Evolutionary conservation across 2,797 vertebrate genomes (phyloP).

Genomic region (Capromys pilorides): DNA sequence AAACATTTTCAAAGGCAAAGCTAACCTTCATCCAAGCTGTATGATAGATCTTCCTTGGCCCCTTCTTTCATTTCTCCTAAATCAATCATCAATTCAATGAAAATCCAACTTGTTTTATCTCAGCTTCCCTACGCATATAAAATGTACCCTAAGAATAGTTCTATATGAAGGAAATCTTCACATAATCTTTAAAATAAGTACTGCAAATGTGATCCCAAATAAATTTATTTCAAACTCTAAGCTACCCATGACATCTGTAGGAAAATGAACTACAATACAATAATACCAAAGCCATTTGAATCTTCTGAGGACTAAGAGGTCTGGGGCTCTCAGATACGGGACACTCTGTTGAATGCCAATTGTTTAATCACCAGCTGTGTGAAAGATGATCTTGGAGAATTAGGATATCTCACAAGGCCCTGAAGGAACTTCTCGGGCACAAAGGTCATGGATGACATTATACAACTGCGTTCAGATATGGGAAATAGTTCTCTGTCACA

Average conservation of each 20-base stretch:
- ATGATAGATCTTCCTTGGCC: constrained; percentile 38
- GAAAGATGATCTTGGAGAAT: constrained; percentile 23
- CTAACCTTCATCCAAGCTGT: constrained; percentile 52
- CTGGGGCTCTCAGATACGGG: constrained; percentile 17
- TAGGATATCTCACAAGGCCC: neutral
- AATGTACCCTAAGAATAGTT: constrained; percentile 37
- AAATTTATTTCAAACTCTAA: constrained; percentile 63
- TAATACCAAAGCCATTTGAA: constrained; percentile 55
- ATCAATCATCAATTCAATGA: constrained; percentile 52
- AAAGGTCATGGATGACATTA: constrained; percentile 35
- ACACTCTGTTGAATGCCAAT: constrained; percentile 10
- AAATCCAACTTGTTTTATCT: constrained; percentile 54
- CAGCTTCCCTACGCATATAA: constrained; percentile 23
- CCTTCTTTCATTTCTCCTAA: constrained; percentile 57
- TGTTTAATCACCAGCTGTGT: constrained; percentile 30
- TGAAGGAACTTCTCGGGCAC: neutral
- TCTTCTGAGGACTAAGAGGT: constrained; percentile 36
- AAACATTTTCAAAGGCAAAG: constrained; percentile 51
- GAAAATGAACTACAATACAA: constrained; percentile 1
- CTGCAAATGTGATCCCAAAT: constrained; percentile 46
- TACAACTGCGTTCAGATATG: neutral
- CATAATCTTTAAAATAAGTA: constrained; percentile 63
- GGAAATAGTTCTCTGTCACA: neutral
- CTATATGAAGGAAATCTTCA: constrained; percentile 11
- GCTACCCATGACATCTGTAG: neutral